Evolutionary conservation across 2,888 invertebrate genomes (phyloP).

Genomic region (Rotaria sp.): DNA sequence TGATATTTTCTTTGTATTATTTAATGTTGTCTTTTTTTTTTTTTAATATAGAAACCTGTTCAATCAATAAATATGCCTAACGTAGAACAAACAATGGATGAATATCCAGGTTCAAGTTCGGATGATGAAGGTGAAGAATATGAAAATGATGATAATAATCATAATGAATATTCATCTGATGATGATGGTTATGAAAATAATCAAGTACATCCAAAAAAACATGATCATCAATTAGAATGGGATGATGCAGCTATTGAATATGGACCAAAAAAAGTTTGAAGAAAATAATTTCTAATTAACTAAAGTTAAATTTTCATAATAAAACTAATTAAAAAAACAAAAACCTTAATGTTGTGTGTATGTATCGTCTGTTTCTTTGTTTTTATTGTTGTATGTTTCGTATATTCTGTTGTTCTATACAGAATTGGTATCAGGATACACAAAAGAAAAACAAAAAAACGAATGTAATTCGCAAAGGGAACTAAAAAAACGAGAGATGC

Average conservation of each 20-base stretch:
- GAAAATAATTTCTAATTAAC: not conserved
- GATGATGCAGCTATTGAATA: slow-evolving; percentile 22
- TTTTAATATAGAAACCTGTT: not conserved
- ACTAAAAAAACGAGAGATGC: not conserved
- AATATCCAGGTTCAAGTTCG: not conserved
- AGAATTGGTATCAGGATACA: not conserved
- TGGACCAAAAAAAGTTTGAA: slow-evolving; percentile 25
- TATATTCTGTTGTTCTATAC: not conserved
- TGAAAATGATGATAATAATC: not conserved
- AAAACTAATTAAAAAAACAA: not conserved
- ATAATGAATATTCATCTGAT: not conserved
- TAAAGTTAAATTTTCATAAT: not conserved
- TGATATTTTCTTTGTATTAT: not conserved
- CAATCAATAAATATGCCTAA: not conserved
- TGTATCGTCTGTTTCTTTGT: not conserved
- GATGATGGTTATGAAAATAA: not conserved
- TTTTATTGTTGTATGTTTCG: not conserved
- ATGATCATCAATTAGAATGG: slow-evolving; percentile 9
- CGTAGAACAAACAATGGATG: not conserved
- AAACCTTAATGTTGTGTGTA: not conserved
- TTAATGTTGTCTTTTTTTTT: not conserved
- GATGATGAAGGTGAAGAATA: slow-evolving; percentile 4
- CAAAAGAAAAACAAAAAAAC: not conserved
- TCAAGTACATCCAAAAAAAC: not conserved
- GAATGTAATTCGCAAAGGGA: not conserved